Evolutionary conservation across 1,140 invertebrate species (phyloP), one percentile per base, ranked within the genome.

Genomic region (Brachystomella parvula): DNA sequence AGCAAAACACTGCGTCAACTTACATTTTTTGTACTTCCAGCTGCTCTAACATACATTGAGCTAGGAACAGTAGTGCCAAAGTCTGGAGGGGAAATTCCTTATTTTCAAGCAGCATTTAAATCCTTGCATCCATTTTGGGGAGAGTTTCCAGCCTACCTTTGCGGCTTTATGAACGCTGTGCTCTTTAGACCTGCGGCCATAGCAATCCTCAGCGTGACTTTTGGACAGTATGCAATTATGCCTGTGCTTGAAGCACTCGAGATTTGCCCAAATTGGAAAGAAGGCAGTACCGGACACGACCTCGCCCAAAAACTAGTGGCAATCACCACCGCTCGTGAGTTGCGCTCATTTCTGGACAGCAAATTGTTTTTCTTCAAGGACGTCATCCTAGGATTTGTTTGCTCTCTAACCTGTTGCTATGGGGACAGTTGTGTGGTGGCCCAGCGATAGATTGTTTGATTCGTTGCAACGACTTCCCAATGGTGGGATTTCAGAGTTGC

Each of bases 1-100:
- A 39, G 19, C 6, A 6, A 9, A 39, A 6, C 19, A 19, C 19
- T 19, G 19, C 6, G 6, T 39, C 19, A 19, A 6, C n/a, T 62
- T 9, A 28, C 12, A n/a, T n/a, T n/a, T n/a, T n/a, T n/a, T n/a
- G n/a, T n/a, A 9, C 33, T 61, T 66, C 26, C 26, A 73, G 66
- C 74, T 28, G 69, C 68, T 1, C 32, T 69, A 26, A 63, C 61
- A 12, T 72, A 71, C 61, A 62, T 68, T 31, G 67, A 74, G 61
- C 47, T 70, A 33, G 71, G 71, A 26, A 73, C 72, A 6, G 84
- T 92, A 0, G 84, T 94, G 1, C 85, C 87, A 0, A 82, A 87
- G 74, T 92, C 90, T 1, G 90, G 90, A 1, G 89, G 87, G 1
- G 89, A 92, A 77, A 91, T 91, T 77, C 83, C 86, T 0, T 92